Evolutionary conservation across 2,888 invertebrate species (phyloP).

Genomic region (Drosophila sordidula): DNA sequence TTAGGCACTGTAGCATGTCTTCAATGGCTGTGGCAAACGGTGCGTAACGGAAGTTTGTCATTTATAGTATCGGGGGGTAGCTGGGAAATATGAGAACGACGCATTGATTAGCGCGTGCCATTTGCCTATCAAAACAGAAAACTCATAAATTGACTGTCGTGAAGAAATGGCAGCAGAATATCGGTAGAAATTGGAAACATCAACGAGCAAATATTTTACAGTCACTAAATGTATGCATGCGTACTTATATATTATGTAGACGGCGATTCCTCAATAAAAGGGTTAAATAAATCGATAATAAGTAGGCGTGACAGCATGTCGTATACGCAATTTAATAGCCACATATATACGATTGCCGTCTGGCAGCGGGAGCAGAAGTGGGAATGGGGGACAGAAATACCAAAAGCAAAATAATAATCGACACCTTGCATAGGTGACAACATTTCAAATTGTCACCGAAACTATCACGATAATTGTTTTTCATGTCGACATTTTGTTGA

Average conservation of each 20-base stretch:
- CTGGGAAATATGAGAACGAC: slow-evolving; percentile 32
- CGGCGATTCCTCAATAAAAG: slow-evolving; percentile 19
- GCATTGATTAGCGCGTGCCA: slow-evolving; percentile 74
- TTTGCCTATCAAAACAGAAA: slow-evolving; percentile 68
- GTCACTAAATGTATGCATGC: slow-evolving; percentile 44
- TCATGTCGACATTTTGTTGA: slow-evolving; percentile 63
- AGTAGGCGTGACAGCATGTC: slow-evolving; percentile 52
- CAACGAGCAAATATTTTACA: slow-evolving; percentile 59
- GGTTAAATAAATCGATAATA: slow-evolving; percentile 46
- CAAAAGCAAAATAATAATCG: slow-evolving; percentile 62
- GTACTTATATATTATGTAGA: background rate
- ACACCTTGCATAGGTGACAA: slow-evolving; percentile 62
- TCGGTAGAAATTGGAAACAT: slow-evolving; percentile 15
- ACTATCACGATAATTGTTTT: slow-evolving; percentile 72
- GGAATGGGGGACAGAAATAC: background rate
- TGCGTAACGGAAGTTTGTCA: slow-evolving; percentile 69
- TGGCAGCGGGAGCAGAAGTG: background rate
- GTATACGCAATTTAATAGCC: slow-evolving; percentile 70
- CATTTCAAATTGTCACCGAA: slow-evolving; percentile 68
- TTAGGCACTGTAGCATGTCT: slow-evolving; percentile 55
- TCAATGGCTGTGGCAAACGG: slow-evolving; percentile 42
- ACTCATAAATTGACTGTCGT: slow-evolving; percentile 65
- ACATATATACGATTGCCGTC: slow-evolving; percentile 31
- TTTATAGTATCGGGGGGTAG: slow-evolving; percentile 27
- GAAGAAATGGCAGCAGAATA: slow-evolving; percentile 44